A percentile compares a stretch with the other conserved stretches of the same genome.
Conservation (phyloP, 92 coral and sea anemone species). For the Epizoanthus stellaris region DNA sequence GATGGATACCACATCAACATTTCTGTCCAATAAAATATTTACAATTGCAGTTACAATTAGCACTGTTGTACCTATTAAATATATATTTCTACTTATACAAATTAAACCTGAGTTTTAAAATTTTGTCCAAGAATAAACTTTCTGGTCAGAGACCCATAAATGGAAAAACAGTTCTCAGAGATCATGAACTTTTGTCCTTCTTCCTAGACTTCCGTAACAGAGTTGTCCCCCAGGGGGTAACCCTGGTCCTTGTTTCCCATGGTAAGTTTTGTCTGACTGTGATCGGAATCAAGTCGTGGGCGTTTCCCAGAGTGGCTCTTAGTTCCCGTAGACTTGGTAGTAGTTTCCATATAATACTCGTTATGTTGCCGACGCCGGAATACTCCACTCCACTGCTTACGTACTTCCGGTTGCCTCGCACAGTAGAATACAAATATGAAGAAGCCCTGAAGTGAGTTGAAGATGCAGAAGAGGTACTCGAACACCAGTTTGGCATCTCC, state of each 20-base stretch:
- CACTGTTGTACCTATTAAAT: too few relatives aligned
- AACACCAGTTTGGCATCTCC: conserved; percentile 38
- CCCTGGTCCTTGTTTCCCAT: background rate
- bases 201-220: background rate
- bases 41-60: too few relatives aligned
- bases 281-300: background rate
- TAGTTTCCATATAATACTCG: background rate
- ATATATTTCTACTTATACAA: too few relatives aligned
- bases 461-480: conserved; percentile 50
- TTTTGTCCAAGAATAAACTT: too few relatives aligned
- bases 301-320: background rate
- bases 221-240: background rate
- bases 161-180: too few relatives aligned
- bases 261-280: background rate
- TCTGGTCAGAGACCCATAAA: too few relatives aligned
- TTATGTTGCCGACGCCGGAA: background rate
- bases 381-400: conserved; percentile 43
- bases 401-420: conserved; percentile 56
- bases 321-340: conserved; percentile 5
- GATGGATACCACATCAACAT: too few relatives aligned
- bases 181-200: too few relatives aligned
- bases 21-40: too few relatives aligned
- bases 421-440: conserved; percentile 53
- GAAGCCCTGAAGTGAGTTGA: conserved; percentile 57
- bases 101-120: too few relatives aligned